Evolutionary conservation across 2,888 invertebrate genomes (phyloP), one percentile per base, ranked within the genome.

Genomic region (Lycocerus yunnanus): DNA sequence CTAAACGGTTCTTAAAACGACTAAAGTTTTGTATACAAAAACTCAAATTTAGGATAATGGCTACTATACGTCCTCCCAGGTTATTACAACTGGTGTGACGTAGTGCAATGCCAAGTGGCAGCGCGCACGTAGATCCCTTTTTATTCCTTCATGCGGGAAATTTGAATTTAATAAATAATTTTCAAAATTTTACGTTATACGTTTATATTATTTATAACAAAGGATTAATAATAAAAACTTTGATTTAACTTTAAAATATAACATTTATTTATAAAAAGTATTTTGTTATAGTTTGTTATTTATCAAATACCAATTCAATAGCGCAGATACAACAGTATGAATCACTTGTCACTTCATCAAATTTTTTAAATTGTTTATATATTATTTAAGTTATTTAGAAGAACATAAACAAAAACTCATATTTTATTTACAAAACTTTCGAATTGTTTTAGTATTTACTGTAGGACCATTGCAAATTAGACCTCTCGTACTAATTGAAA

Each of bases 41-140:
- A 84, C 79, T 83, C 83, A 84, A 85, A 85, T 84, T 84, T 86
- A 81, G 84, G 82, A 86, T 84, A 84, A 85, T 84, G 85, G 84
- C 85, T 84, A 84, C 84, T 81, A 82, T 80, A 80, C 80, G 80
- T 81, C 82, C 75, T 81, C 81, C 78, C 80, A 81, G 81, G 63
- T 74, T 67, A 71, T 81, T 81, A 75, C 78, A 80, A 83, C 81
- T 84, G 84, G 84, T 84, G 84, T 85, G 73, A 72, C 69, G 73
- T 72, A 72, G 65, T 72, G 70, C 60, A 83, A 82, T 81, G 81
- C 84, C 84, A 84, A 84, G 84, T 85, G 84, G 85, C 85, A 85
- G 77, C 76, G 83, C 81, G 81, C 81, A 81, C 77, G 79, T 79
- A 74, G 78, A 78, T 61, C 68, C 72, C 75, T 78, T 75, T 66